Evolutionary conservation across 2,888 invertebrate species (phyloP), one percentile per base, ranked within the genome.

Genomic region (Drosophila birchii): DNA sequence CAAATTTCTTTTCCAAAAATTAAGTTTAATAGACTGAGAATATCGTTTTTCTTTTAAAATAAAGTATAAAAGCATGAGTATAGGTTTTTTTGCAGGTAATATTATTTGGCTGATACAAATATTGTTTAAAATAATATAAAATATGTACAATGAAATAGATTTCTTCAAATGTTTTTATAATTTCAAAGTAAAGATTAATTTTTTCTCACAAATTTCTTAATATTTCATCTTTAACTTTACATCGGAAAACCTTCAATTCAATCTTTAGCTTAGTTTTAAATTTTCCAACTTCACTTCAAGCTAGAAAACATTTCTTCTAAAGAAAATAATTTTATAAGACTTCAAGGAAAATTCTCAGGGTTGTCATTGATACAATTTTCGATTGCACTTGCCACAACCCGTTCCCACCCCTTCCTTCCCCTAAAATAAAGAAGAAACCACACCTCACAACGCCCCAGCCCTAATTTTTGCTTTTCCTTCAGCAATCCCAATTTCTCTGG

Each of bases 331-430:
- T 3, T 3, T n/a, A 41, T 57, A 41, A 41, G 41, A 32, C 26
- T 41, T 20, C 20, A 0, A 0, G 6, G 3, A 32, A 60, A 16
- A 11, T 26, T 29, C 20, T 38, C 32, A 12, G 45, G 53, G 73
- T 66, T 75, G 54, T 57, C 72, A 74, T 75, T 45, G 71, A 41
- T 51, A 70, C 59, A 54, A 3, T 34, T 53, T 7, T 44, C 26
- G 34, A 20, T 53, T 72, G 45, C 72, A 72, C 72, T 72, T 72
- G 72, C 72, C 75, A 11, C 72, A 72, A 74, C 57, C 75, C 75
- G 53, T 56, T 72, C 64, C 71, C 71, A 72, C 71, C 73, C 73
- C 47, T 38, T 44, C 56, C 39, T 11, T 4, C 26, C 3, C n/a
- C 18, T 14, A 1, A 44, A 16, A 16, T 34, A 12, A 2, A 9